Conservation (phyloP, 64 coral and sea anemone genomes). For the Cladopsammia gracilis region DNA sequence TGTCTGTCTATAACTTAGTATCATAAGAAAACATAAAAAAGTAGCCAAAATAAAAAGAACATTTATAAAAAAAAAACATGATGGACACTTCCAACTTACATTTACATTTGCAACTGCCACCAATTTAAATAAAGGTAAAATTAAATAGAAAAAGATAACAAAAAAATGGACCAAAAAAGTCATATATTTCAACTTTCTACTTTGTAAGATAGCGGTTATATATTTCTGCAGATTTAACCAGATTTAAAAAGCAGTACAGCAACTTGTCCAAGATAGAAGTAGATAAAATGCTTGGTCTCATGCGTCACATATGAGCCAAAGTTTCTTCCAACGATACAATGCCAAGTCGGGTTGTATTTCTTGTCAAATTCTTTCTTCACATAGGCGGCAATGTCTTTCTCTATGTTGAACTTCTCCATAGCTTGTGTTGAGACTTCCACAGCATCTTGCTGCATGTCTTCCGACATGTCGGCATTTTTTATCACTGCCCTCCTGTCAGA, state of each 20-base stretch:
- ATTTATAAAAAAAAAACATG: too few relatives aligned
- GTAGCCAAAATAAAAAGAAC: too few relatives aligned
- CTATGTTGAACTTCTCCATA: slow-evolving; percentile 99
- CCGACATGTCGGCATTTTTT: slow-evolving; percentile 99
- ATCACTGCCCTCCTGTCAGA: slow-evolving; percentile 95
- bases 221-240: background rate
- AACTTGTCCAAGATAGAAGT: slow-evolving; percentile 99
- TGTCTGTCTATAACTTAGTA: too few relatives aligned
- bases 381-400: slow-evolving; percentile 98
- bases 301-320: slow-evolving; percentile 99
- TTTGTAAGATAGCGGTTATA: background rate
- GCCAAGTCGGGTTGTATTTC: slow-evolving; percentile 99
- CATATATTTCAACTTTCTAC: background rate
- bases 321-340: slow-evolving; percentile 98
- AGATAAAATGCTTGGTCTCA: slow-evolving; percentile 99
- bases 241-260: slow-evolving; percentile 95
- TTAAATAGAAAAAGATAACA: too few relatives aligned
- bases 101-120: too few relatives aligned
- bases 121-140: too few relatives aligned
- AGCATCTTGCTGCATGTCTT: slow-evolving; percentile 98
- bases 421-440: slow-evolving; percentile 86
- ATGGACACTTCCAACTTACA: too few relatives aligned
- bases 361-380: slow-evolving; percentile 99
- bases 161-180: too few relatives aligned
- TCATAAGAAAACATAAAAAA: too few relatives aligned